Evolutionary conservation across 2,888 invertebrate species (phyloP), one percentile per base, ranked within the genome.

Genomic region (Chloromyia formosa): DNA sequence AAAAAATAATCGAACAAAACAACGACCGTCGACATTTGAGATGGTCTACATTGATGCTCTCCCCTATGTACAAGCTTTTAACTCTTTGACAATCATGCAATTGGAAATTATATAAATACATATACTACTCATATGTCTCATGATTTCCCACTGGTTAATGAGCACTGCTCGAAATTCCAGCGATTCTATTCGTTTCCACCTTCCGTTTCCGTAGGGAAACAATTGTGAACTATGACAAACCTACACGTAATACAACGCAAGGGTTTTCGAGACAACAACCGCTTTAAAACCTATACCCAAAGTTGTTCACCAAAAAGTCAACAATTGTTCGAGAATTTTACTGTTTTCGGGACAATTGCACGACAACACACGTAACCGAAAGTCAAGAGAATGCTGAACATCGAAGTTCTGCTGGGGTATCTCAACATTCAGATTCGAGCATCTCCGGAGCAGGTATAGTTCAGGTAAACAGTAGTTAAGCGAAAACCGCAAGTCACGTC

Each of bases 401-500:
- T 72, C 7, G 42, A 22, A 45, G 18, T 12, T 22, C 9, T 18
- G 20, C 14, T 53, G 49, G 10, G 53, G 16, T 53, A 22, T 18
- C 49, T 22, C 12, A 22, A 16, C 45, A 68, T 49, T 68, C 20
- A 9, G 53, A 68, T 53, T 53, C 68, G 23, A 53, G 68, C 54
- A 16, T 58, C 20, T 23, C 10, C 42, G 42, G 9, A 40, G 20
- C 72, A 72, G 74, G 66, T 76, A 72, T 72, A 76, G 66, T 76
- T 74, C 27, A 73, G 64, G 74, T 76, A 74, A 74, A 76, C 73
- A 76, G 71, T 74, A 66, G 76, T 74, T 76, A 71, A 74, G 64
- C 61, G 53, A 66, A 61, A 74, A 74, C 64, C 76, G 35, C 76
- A 76, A 76, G 76, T 76, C 76, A 76, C 76, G 76, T 76, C 76